Base-by-base conservation (phyloP, 2,113 vertebrate species). In the Bubalus kerabau region DNA sequence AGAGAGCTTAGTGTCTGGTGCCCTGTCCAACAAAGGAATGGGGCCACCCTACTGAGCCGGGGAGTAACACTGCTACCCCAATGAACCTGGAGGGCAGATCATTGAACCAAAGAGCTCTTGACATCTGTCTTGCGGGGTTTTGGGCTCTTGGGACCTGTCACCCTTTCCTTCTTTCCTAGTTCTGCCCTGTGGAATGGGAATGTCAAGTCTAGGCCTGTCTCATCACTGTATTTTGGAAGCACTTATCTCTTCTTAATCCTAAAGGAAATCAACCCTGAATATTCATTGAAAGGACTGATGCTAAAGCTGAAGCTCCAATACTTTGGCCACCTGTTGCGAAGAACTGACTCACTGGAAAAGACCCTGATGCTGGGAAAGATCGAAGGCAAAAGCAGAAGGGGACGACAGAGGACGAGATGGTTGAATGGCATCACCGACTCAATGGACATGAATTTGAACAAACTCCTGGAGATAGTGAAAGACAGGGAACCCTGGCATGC, bases 341-440 rank as follows among this genome's bases (percentile, higher is more conserved):
- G 40, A 26, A 7, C 36, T 26, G 71, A 76, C 40, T 76, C 71
- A 26, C 5, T 76, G 12, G 36, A 14, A 76, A 76, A 76, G 71
- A 76, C 36, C 40, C 36, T 76, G 71, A 43, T 43, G 71, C 40
- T 76, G 71, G 71, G 23, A 76, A 43, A 43, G 12, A 43, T 43
- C 1, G 3, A 43, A 26, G 23, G 12, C 23, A 43, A 13, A 23
- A 74, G 71, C 40, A 43, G 71, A 24, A 76, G 23, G 71, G 71
- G 12, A 26, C 0, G 3, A 43, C 36, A 43, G 40, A 26, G 71
- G 40, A 76, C 0, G 1, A 76, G 12, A 36, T 19, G 64, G n/a
- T 71, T 71, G 12, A 0, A 12, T 4, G 40, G 36, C 71, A 26
- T 26, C 71, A 43, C 36, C 0, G 6, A 43, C 6, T 7, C 71